Conservation (phyloP, 2,113 vertebrate genomes). For the Megaceryle maxima region DNA sequence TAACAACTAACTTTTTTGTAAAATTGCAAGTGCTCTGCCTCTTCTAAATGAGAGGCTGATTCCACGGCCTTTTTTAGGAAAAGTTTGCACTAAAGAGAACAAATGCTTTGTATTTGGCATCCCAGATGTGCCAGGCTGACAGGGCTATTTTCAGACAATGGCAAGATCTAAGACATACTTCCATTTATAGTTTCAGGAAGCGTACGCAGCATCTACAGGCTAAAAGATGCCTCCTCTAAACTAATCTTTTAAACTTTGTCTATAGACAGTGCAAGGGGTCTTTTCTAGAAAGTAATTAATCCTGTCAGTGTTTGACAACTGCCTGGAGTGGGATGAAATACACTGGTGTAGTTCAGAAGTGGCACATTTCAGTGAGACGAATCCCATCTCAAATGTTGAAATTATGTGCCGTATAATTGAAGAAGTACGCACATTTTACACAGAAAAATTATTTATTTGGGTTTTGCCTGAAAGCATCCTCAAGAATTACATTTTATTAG, state of each 20-base stretch:
- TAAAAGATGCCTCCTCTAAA: neutral
- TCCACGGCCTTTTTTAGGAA: conserved; percentile 36
- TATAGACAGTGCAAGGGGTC: neutral
- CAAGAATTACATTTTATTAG: neutral
- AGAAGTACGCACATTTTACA: neutral
- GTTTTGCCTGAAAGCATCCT: neutral
- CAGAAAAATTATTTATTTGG: neutral
- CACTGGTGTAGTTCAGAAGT: neutral
- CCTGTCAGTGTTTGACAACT: neutral
- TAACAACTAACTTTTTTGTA: neutral
- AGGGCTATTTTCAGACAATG: conserved; percentile 54
- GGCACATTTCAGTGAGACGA: neutral
- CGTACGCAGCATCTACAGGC: neutral
- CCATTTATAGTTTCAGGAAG: conserved; percentile 57
- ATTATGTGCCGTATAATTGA: neutral
- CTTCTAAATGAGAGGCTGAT: neutral
- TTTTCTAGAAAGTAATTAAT: neutral
- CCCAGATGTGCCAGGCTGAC: conserved; percentile 38
- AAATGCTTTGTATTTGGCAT: conserved; percentile 14
- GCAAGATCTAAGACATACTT: conserved; percentile 36
- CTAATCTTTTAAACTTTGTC: neutral
- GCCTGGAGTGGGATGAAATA: neutral
- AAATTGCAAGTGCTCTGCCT: neutral
- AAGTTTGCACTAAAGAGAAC: conserved; percentile 40
- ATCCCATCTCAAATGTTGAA: neutral